Percentiles rank a stretch among this genome's conserved stretches.
Conservation (phyloP, 2,113 vertebrate species). For the Hymenochirus boettgeri region DNA sequence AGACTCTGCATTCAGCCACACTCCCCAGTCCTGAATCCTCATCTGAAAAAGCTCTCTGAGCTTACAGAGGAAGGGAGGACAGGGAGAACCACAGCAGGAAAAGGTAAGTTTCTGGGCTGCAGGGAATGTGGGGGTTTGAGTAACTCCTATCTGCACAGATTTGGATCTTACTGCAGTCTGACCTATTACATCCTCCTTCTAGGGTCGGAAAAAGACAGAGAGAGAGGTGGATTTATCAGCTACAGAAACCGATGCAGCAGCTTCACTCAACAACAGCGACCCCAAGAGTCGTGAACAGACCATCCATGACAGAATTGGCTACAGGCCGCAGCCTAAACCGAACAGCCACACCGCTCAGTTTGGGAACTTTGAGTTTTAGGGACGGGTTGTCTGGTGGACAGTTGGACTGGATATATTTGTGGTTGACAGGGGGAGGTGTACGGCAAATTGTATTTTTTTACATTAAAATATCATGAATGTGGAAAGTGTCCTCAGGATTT, state of each 20-base stretch:
- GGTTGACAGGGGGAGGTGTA: neutral
- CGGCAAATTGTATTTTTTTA: neutral
- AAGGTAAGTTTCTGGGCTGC: too few relatives aligned
- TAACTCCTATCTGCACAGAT: neutral
- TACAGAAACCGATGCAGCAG: constrained; percentile 66
- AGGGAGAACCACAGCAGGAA: too few relatives aligned
- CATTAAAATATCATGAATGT: neutral
- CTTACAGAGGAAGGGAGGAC: too few relatives aligned
- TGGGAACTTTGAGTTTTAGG: constrained; percentile 78
- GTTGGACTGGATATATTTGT: neutral
- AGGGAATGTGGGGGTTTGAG: too few relatives aligned
- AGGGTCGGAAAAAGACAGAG: constrained; percentile 85
- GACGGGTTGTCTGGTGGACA: neutral
- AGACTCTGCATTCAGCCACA: too few relatives aligned
- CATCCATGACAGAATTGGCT: constrained; percentile 90
- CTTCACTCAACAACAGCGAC: constrained; percentile 64
- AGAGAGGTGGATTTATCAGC: constrained; percentile 76
- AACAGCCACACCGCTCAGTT: constrained; percentile 81
- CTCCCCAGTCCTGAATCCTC: too few relatives aligned
- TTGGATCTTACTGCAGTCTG: neutral
- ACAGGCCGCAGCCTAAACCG: constrained; percentile 88
- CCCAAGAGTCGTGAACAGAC: constrained; percentile 79
- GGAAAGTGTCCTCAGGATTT: neutral
- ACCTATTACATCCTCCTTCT: constrained; percentile 3
- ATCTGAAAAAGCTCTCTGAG: too few relatives aligned